These are phyloP conservation scores for Apamea anceps DNA, from an alignment of 2,888 invertebrate genomes.

Conservation along the genomic window DNA sequence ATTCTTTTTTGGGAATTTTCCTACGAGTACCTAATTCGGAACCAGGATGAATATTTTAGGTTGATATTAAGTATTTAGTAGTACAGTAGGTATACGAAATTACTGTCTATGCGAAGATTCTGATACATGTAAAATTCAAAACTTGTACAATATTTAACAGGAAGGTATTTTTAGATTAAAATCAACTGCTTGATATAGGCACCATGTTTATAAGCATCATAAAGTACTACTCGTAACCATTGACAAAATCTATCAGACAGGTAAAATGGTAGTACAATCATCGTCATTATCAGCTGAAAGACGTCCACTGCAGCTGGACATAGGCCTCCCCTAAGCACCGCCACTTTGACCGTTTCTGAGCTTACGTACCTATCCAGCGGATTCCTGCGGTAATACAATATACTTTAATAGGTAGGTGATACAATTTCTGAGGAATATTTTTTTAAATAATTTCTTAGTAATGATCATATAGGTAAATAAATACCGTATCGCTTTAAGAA, in stretches of 20 bases:
- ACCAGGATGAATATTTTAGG: not conserved
- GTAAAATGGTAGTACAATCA: not conserved
- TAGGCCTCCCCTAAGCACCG: no score
- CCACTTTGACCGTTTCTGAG: no score
- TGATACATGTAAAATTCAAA: not conserved
- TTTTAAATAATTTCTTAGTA: not conserved
- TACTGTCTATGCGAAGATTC: not conserved
- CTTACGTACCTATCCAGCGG: no score
- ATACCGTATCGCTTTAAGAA: slow-evolving; percentile 24
- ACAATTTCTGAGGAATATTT: not conserved
- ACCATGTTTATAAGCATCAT: not conserved
- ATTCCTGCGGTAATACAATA: no score
- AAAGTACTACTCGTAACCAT: not conserved
- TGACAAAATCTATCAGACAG: not conserved
- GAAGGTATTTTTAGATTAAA: not conserved
- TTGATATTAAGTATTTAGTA: not conserved
- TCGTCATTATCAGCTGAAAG: no score
- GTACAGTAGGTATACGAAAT: not conserved
- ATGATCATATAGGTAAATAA: not conserved
- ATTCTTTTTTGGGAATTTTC: not conserved
- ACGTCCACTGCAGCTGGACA: no score
- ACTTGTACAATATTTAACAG: not conserved
- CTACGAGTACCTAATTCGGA: not conserved
- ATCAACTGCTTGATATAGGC: not conserved
- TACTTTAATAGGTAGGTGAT: not conserved